Conservation (phyloP, 2,888 invertebrate species). For the Syritta pipiens region DNA sequence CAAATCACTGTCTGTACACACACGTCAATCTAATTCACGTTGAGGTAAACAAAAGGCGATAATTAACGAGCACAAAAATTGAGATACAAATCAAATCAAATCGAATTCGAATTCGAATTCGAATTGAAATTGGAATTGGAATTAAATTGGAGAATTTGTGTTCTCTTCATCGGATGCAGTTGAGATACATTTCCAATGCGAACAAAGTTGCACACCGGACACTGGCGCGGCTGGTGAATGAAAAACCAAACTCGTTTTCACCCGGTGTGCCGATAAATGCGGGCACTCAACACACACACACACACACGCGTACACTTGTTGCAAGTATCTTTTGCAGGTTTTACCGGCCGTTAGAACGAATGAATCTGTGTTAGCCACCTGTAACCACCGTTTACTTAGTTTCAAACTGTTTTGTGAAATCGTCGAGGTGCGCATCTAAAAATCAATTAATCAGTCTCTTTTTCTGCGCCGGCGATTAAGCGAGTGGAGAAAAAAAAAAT, state of each 20-base stretch:
- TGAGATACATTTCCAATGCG: too few species aligned
- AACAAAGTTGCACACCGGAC: too few species aligned
- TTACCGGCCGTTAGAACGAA: conserved; percentile 49
- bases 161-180: too few species aligned
- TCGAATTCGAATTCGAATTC: conserved; percentile 39
- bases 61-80: conserved; percentile 20
- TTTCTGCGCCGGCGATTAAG: too few species aligned
- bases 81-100: conserved; percentile 2
- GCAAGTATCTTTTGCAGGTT: conserved; percentile 36
- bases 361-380: not conserved
- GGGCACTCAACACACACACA: conserved; percentile 44
- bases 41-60: conserved; percentile 46
- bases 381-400: too few species aligned
- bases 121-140: too few species aligned
- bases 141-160: too few species aligned
- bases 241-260: conserved; percentile 58
- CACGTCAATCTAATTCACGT: conserved; percentile 41
- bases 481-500: not conserved
- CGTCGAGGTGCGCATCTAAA: conserved; percentile 31
- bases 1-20: conserved; percentile 47
- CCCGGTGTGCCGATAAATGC: too few species aligned
- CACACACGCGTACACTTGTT: conserved; percentile 3
- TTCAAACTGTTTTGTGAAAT: conserved; percentile 46
- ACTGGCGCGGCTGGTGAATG: not conserved
- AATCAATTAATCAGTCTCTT: conserved; percentile 52